phyloP scores from a whole-genome alignment of 2,888 invertebrate species.

The Pherbina coryleti region DNA sequence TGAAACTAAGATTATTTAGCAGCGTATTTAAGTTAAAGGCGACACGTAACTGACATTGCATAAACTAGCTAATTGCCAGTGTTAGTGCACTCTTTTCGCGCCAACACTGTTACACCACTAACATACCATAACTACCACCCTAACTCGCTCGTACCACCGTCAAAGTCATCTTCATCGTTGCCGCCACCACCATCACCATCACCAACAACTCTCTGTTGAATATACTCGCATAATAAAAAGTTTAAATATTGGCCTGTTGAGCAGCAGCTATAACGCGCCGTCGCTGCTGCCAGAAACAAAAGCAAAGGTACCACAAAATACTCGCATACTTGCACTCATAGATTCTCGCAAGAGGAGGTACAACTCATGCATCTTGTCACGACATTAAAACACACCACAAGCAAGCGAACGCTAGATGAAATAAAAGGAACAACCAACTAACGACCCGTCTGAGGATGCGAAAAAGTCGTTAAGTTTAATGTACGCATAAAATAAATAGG shows the following conservation, averaged over 20 bases:
- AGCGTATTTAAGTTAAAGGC: no score
- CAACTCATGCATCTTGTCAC: constrained; percentile 37
- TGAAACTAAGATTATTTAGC: no score
- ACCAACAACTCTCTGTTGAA: constrained; percentile 49
- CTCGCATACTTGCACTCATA: neutral
- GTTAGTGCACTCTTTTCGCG: constrained; percentile 6
- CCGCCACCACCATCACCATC: neutral
- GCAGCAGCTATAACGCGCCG: constrained; percentile 47
- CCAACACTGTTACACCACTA: constrained; percentile 9
- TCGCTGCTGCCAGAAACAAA: constrained; percentile 36
- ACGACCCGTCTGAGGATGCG: constrained; percentile 22
- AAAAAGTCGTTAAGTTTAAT: constrained; percentile 49
- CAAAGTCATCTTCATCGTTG: neutral
- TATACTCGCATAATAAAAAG: constrained; percentile 45
- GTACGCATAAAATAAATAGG: constrained; percentile 45
- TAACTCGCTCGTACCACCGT: neutral
- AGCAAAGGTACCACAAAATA: constrained; percentile 36
- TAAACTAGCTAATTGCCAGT: neutral
- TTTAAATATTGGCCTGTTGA: constrained; percentile 63
- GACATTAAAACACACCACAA: constrained; percentile 38
- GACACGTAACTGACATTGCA: neutral
- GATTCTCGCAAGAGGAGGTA: constrained; percentile 34
- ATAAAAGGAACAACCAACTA: constrained; percentile 20
- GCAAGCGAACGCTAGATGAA: neutral
- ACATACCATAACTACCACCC: constrained; percentile 10